Evolutionary conservation across 2,797 vertebrate genomes (phyloP), one percentile per base, ranked within the genome.

Genomic region (Eidolon dupreanum): DNA sequence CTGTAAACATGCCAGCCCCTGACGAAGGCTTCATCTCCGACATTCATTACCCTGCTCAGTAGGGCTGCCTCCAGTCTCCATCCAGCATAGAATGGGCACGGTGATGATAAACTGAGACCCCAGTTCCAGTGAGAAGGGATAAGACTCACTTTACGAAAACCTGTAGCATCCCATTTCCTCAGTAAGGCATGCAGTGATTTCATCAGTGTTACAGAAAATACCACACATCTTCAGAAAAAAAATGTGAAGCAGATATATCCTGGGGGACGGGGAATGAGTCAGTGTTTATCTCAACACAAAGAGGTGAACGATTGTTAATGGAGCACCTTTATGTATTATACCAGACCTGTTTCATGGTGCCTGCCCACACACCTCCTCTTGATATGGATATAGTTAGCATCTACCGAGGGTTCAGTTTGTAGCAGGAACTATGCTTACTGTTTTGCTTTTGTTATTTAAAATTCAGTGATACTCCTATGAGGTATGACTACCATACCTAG

Each of bases 31-130:
- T 57, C 43, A 15, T 36, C 16, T 16, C 1, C 6, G 38, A 17
- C 0, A 3, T 33, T 20, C 11, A 10, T 16, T 3, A 9, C 0
- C 0, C 9, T 17, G 31, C 20, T 63, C 33, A 3, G 0, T 0
- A 12, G 11, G 22, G 53, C 53, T 12, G 7, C 63, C 53, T 73
- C 75, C 33, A 89, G 0, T 36, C 4, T 2, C 84, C 66, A 28
- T 20, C 17, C 2, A 1, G 19, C 8, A 10, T 7, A 9, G 57
- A 31, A 17, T 0, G 3, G 28, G 31, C 7, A 3, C 2, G 0
- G 28, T 4, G 51, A 65, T 31, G 28, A 2, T 8, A 51, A 68
- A 73, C 9, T 0, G 36, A 59, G 31, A 84, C 31, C n/a, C 46
- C 28, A 26, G 6, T 8, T 33, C 57, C 31, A 33, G 6, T 0